Evolutionary conservation across 2,888 invertebrate genomes (phyloP).

Genomic region (Crocallis elinguaria): DNA sequence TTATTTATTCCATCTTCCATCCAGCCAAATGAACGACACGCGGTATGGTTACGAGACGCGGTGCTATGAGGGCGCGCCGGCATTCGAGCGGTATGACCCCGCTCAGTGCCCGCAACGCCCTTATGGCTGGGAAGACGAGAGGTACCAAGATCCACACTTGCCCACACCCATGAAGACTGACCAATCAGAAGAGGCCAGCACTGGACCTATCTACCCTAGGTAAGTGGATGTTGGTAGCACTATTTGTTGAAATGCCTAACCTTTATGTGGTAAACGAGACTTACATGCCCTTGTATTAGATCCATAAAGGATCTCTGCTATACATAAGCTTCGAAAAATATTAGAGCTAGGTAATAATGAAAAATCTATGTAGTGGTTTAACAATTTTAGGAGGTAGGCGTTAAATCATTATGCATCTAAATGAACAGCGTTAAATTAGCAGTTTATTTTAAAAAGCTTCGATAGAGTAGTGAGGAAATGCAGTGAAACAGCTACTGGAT

Average conservation of each 20-base stretch:
- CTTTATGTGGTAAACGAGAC: slow-evolving; percentile 80
- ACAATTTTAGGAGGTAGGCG: not conserved
- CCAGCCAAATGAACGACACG: slow-evolving; percentile 85
- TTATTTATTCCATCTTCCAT: slow-evolving; percentile 8
- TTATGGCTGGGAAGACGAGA: slow-evolving; percentile 85
- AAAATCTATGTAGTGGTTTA: not conserved
- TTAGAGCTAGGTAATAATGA: not conserved
- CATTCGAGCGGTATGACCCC: slow-evolving; percentile 82
- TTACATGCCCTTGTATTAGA: slow-evolving; percentile 26
- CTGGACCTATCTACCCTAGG: slow-evolving; percentile 91
- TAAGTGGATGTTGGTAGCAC: slow-evolving; percentile 55
- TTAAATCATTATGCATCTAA: not conserved
- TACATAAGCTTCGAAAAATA: not conserved
- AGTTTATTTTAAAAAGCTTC: not conserved
- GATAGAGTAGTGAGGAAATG: not conserved
- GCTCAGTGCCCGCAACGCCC: slow-evolving; percentile 79
- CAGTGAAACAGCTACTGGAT: not conserved
- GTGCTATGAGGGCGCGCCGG: slow-evolving; percentile 81
- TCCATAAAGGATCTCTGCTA: no score
- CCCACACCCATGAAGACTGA: slow-evolving; percentile 89
- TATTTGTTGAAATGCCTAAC: slow-evolving; percentile 40
- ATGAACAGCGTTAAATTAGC: not conserved
- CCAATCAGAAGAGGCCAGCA: slow-evolving; percentile 86
- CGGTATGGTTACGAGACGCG: slow-evolving; percentile 82
- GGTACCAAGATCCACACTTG: slow-evolving; percentile 84